Base-by-base conservation (phyloP, 2,113 vertebrate species). In the Sterrhoptilus dennistouni region DNA sequence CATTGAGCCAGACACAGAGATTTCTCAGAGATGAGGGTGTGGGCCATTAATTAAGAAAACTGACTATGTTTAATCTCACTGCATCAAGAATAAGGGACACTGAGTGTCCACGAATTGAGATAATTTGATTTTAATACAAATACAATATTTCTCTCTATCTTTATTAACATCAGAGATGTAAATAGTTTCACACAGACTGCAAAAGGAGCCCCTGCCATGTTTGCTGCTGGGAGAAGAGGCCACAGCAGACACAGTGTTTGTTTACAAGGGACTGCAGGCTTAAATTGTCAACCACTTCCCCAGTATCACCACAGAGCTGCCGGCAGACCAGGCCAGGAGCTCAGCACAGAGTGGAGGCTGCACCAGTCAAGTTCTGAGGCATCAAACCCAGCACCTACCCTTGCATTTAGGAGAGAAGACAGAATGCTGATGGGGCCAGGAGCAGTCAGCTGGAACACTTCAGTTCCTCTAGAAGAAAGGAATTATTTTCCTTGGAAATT, bases 271-370 rank as follows among this genome's bases (percentile, higher is more conserved):
- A 52, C 44, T 74, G 56, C 31, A 23, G 79, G 33, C 29, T 78
- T 17, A 22, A 64, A 45, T 28, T 12, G 1, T 29, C 12, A 6
- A 9, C 57, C 5, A 1, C 14, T 40, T 70, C 53, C 50, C 28
- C 71, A 18, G 0, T 2, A 56, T 11, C 15, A 1, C n/a, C 2
- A 1, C 33, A 60, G 52, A 65, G 36, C 76, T n/a, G 12, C 35
- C 5, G 27, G 52, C 56, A 45, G 59, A 50, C 17, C 84, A 35
- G 50, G 27, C 13, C 44, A 87, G 54, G 45, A 89, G 83, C 52
- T 68, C 60, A 66, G 50, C 70, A 65, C 15, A 1, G 83, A 57
- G 35, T 40, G 10, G 60, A 66, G 17, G 44, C 20, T 57, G 33
- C 36, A 24, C 20, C 33, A 24, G 63, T n/a, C 52, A 50, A 3